Percentiles rank a stretch among this genome's conserved stretches.
Conservation (phyloP, 2,113 vertebrate genomes). For the Tylochromis polylepis region DNA sequence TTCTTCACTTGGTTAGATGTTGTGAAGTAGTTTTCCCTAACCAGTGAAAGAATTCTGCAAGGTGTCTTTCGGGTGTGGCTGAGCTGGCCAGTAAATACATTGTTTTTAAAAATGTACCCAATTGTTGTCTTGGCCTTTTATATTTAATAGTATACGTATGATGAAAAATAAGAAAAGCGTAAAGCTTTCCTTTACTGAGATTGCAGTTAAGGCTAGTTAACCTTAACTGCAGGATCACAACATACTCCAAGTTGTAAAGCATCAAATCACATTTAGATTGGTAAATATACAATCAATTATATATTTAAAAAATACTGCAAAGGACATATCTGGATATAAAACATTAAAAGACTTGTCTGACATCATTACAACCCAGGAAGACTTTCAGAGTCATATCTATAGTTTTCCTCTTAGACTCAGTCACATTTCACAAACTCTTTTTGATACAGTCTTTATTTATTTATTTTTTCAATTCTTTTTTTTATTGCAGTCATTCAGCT, state of each 20-base stretch:
- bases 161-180: background rate
- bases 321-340: background rate
- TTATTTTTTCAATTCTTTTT: background rate
- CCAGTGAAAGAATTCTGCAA: background rate
- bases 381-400: background rate
- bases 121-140: background rate
- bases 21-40: background rate
- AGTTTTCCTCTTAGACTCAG: background rate
- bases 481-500: background rate
- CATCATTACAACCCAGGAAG: background rate
- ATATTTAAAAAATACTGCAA: background rate
- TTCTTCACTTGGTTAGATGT: background rate
- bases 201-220: background rate
- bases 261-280: background rate
- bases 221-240: background rate
- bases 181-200: background rate
- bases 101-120: background rate
- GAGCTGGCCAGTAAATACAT: rapidly evolving
- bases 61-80: background rate
- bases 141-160: background rate
- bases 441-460: background rate
- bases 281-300: too few species aligned
- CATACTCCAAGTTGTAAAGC: background rate
- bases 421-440: background rate
- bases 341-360: background rate